Conservation (phyloP, 2,113 vertebrate species). For the Megaleporinus macrocephalus region DNA sequence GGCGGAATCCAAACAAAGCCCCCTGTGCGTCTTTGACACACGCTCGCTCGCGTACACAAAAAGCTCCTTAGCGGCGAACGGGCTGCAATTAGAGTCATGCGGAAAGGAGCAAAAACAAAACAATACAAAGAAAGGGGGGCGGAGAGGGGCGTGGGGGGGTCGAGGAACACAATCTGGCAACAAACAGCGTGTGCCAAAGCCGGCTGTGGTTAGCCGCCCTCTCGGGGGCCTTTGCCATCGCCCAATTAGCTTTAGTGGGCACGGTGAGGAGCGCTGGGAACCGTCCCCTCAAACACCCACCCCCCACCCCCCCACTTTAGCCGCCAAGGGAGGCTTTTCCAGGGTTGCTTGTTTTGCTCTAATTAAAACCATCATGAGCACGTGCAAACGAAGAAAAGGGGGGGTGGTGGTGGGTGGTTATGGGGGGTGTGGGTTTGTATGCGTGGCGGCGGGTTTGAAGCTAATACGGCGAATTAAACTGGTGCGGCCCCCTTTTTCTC, state of each 20-base stretch:
- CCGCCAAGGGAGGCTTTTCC: slow-evolving; percentile 68
- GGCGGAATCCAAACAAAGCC: slow-evolving; percentile 41
- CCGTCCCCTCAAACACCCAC: slow-evolving; percentile 42
- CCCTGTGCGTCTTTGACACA: slow-evolving; percentile 53
- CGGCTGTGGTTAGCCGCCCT: slow-evolving; percentile 66
- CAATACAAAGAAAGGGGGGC: slow-evolving; percentile 37
- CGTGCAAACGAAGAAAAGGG: slow-evolving; percentile 27
- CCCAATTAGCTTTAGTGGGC: slow-evolving; percentile 77
- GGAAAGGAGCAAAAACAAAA: slow-evolving; percentile 47
- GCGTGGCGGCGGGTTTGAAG: slow-evolving; percentile 43
- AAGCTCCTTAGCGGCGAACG: slow-evolving; percentile 40
- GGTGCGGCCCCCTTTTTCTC: slow-evolving; percentile 28
- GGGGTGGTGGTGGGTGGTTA: neutral
- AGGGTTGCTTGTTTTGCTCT: slow-evolving; percentile 77
- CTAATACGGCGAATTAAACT: slow-evolving; percentile 64
- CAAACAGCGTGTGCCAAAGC: slow-evolving; percentile 42
- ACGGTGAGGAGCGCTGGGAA: slow-evolving; percentile 54
- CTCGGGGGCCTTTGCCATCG: slow-evolving; percentile 70
- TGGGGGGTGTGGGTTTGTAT: neutral
- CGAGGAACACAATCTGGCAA: slow-evolving; percentile 52
- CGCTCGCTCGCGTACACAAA: slow-evolving; percentile 49
- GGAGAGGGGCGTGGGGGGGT: too few relatives aligned
- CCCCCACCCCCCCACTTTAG: slow-evolving; percentile 61
- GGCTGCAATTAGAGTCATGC: slow-evolving; percentile 71
- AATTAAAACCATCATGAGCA: slow-evolving; percentile 77